Percentiles rank a stretch among this genome's conserved stretches.
Evolutionary conservation across 2,888 invertebrate genomes (phyloP).

Genomic region (Lomographa bimaculata): DNA sequence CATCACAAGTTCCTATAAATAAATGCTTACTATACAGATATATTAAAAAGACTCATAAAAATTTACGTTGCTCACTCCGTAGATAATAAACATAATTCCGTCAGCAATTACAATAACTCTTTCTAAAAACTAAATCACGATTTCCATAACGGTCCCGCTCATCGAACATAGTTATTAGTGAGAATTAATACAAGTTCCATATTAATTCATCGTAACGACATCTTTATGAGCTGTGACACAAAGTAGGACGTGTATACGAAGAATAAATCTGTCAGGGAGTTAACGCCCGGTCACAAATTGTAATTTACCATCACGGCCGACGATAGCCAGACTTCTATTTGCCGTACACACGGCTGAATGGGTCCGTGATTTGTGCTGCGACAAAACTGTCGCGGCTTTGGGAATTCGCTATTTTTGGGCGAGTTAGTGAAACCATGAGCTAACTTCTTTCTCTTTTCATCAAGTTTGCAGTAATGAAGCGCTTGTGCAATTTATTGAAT

Average conservation of each 20-base stretch:
- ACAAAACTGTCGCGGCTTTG: slow-evolving; percentile 15
- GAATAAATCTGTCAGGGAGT: slow-evolving; percentile 74
- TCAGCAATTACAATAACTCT: slow-evolving; percentile 26
- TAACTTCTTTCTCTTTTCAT: too few species aligned
- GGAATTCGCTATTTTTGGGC: slow-evolving; percentile 9
- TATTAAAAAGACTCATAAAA: slow-evolving; percentile 15
- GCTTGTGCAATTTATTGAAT: too few species aligned
- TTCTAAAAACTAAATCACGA: slow-evolving; percentile 32
- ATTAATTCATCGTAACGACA: slow-evolving; percentile 73
- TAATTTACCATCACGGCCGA: slow-evolving; percentile 67
- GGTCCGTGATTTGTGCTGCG: slow-evolving; percentile 17
- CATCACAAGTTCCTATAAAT: too few species aligned
- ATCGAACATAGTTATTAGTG: slow-evolving; percentile 51
- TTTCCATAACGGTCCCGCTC: slow-evolving; percentile 35
- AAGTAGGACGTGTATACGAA: slow-evolving; percentile 70
- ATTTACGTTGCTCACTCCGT: slow-evolving; percentile 8
- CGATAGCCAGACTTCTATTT: slow-evolving; percentile 44
- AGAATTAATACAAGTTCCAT: slow-evolving; percentile 64
- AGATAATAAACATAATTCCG: slow-evolving; percentile 16
- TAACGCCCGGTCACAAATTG: slow-evolving; percentile 74
- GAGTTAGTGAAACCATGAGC: neutral
- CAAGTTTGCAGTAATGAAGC: too few species aligned
- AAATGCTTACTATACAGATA: too few species aligned
- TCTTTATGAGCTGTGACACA: slow-evolving; percentile 77
- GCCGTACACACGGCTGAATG: slow-evolving; percentile 22